Evolutionary conservation across 2,113 vertebrate genomes (phyloP).

Genomic region (Gallinago media): DNA sequence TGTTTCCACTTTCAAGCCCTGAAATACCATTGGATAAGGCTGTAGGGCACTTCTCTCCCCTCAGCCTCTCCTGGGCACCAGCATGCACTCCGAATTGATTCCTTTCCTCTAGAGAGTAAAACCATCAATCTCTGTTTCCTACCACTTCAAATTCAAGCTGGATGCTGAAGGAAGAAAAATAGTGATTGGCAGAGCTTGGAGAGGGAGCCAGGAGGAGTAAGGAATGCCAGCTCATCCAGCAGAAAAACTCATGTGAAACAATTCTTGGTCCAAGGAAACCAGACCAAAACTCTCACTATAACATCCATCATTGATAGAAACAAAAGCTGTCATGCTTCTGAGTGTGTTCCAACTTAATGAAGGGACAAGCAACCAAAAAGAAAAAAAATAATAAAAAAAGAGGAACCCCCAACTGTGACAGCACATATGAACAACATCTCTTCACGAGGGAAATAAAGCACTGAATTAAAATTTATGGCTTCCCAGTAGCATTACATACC

Average conservation of each 20-base stretch:
- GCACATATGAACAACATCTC: slow-evolving; percentile 46
- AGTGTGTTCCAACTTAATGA: slow-evolving; percentile 8
- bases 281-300: slow-evolving; percentile 43
- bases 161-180: background rate
- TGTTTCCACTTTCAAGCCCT: background rate
- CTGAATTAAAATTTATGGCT: slow-evolving; percentile 63
- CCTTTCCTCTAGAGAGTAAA: slow-evolving; percentile 31
- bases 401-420: slow-evolving; percentile 57
- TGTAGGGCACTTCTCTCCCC: background rate
- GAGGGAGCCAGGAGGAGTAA: background rate
- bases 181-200: slow-evolving; percentile 34
- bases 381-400: background rate
- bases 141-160: background rate
- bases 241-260: background rate
- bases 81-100: background rate
- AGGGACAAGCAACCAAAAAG: slow-evolving; percentile 21
- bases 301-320: slow-evolving; percentile 27
- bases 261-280: slow-evolving; percentile 1
- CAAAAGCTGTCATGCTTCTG: slow-evolving; percentile 22
- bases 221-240: slow-evolving; percentile 9
- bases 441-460: slow-evolving; percentile 24
- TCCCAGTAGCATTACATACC: slow-evolving; percentile 66
- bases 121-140: slow-evolving; percentile 8
- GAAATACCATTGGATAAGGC: background rate
- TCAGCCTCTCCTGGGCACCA: background rate